Base-by-base conservation (phyloP, 2,888 invertebrate genomes). In the Drosophila flavopinicola region DNA sequence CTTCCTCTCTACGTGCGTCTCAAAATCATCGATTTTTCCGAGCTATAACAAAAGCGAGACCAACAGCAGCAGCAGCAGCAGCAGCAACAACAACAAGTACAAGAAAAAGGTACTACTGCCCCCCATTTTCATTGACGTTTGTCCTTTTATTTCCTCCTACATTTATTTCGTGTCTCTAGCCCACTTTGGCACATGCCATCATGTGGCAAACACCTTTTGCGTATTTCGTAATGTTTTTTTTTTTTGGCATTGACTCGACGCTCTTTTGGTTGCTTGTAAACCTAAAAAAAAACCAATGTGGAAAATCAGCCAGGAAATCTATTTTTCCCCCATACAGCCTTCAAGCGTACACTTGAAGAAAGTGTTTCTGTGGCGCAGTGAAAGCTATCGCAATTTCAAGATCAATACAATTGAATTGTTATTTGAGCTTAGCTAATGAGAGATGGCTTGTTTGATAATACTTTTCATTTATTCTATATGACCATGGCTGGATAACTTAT, bases 21-120 rank as follows among this genome's bases (percentile, higher is more conserved):
- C 73, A 30, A 39, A 83, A 58, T 58, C 86, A 80, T 80, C 80
- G 80, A 80, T 80, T 80, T 80, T 80, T 79, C 72, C 69, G 37
- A 54, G 53, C 48, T 61, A 61, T 44, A 74, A 63, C 61, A 76
- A 69, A 58, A 61, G 44, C 57, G 38, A 47, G 44, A 70, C n/a
- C n/a, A n/a, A n/a, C n/a, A n/a, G n/a, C n/a, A n/a, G n/a, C n/a
- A n/a, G 35, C 59, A 70, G 30, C 67, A 37, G 38, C 42, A 51
- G 15, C 38, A 35, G 32, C 47, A 35, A 24, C 61, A 66, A 57
- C 64, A 52, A 75, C 52, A 68, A 74, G 69, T 35, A 39, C 42
- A 47, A 38, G 39, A 52, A 52, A 32, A 51, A 58, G 66, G 51
- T 71, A 59, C 78, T 72, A 82, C 72, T 82, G 85, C 56, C 85